Evolutionary conservation across 37 sponge, comb jelly and placozoan genomes (phyloP).

Genomic region (Halichondria panicea): DNA sequence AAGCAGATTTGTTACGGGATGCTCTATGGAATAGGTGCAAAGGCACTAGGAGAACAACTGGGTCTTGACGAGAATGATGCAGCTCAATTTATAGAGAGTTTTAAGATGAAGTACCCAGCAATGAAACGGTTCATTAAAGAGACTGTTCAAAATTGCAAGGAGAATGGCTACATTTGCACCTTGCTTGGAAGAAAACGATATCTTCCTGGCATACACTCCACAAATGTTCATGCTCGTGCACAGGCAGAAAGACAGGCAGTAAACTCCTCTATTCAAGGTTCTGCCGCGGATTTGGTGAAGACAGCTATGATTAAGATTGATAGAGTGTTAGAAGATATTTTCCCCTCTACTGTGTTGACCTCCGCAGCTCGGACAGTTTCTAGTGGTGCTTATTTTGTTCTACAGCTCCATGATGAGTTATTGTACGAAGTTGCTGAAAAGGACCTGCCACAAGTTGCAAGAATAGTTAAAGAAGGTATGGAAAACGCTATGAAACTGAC

Average conservation of each 20-base stretch:
- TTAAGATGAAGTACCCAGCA: conserved; percentile 77
- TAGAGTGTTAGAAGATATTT: not conserved
- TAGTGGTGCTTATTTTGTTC: conserved; percentile 57
- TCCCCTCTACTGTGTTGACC: not conserved
- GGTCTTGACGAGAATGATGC: conserved; percentile 82
- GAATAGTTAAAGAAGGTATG: conserved; percentile 79
- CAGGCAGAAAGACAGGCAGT: conserved; percentile 95
- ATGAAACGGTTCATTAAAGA: conserved; percentile 69
- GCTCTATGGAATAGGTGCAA: conserved; percentile 94
- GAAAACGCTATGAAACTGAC: conserved; percentile 73
- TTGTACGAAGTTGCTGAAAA: conserved; percentile 78
- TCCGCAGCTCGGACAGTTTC: not conserved
- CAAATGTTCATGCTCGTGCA: conserved; percentile 40
- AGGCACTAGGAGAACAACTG: conserved; percentile 82
- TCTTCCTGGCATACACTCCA: conserved; percentile 75
- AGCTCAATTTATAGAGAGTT: conserved; percentile 82
- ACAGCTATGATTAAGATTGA: conserved; percentile 91
- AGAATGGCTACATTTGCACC: conserved; percentile 77
- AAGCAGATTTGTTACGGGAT: conserved; percentile 99
- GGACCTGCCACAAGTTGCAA: conserved; percentile 52
- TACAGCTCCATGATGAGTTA: conserved; percentile 96
- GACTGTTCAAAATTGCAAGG: conserved; percentile 65
- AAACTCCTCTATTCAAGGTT: conserved; percentile 94
- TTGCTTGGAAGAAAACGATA: conserved; percentile 77
- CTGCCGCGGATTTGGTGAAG: conserved; percentile 97